Evolutionary conservation across 2,113 vertebrate species (phyloP), one percentile per base, ranked within the genome.

Genomic region (Trogon melanurus): DNA sequence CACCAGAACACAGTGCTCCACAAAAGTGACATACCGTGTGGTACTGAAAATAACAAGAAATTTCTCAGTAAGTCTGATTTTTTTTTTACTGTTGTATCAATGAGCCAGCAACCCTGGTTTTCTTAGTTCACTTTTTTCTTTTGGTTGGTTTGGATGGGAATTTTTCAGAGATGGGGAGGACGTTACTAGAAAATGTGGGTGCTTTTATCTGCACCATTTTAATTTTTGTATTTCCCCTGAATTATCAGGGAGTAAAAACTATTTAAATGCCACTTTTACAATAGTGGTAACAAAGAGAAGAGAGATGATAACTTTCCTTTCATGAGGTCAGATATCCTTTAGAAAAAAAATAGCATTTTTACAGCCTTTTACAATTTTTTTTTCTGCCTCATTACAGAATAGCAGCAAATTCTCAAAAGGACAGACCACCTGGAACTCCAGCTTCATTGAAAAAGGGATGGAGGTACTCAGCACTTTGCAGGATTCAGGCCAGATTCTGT

Each of bases 21-120:
- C 95, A 95, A 97, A 97, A 97, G 95, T 96, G 96, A 96, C 91
- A 72, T 79, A 96, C 34, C 0, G 38, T 93, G 44, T 30, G 74
- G 51, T 36, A 83, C 32, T 79, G 94, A 92, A 95, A 91, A 83
- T 64, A 97, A 95, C 64, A 87, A 88, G 82, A 93, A 86, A 93
- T 87, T 86, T 84, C 80, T 94, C 8, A 0, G 44, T 67, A 74
- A 57, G 44, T 38, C 73, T 81, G 67, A 79, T 61, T 86, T 84
- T 53, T 83, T 88, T 85, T n/a, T 93, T 84, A 93, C 36, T 96
- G 81, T 67, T 93, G 83, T 56, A 78, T 96, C 93, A 94, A 92
- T 93, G 91, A 87, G 12, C 25, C 60, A 91, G n/a, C 30, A 92
- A 47, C 16, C 23, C 19, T 36, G 48, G 41, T 91, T 86, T 91